These are phyloP conservation scores for Acronicta alni DNA, from an alignment of 2,888 invertebrate genomes.

Conservation along the genomic window DNA sequence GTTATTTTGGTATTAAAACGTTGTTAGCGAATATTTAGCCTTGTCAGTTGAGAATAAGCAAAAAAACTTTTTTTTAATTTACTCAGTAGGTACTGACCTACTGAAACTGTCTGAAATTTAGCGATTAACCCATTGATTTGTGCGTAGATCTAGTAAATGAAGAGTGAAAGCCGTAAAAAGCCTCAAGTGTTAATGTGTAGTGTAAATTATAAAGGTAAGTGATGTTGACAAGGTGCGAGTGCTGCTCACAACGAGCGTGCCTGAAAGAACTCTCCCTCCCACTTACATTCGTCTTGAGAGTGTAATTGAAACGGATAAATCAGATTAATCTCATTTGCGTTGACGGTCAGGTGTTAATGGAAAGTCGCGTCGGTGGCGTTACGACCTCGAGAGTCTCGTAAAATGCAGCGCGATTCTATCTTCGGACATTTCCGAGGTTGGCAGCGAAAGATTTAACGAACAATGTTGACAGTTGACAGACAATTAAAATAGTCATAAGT, in stretches of 20 bases:
- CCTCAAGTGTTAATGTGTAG: conserved; percentile 9
- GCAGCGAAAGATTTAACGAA: conserved; percentile 36
- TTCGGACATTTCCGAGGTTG: conserved; percentile 28
- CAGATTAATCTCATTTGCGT: conserved; percentile 82
- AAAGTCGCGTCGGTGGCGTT: conserved; percentile 65
- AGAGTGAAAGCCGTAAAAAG: conserved; percentile 18
- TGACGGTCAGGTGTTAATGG: conserved; percentile 81
- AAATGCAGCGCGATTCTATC: conserved; percentile 61
- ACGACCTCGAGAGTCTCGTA: conserved; percentile 66
- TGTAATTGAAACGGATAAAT: conserved; percentile 82
- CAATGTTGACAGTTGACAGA: conserved; percentile 39
- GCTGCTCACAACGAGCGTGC: conserved; percentile 24
- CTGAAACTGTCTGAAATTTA: conserved; percentile 15
- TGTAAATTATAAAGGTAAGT: conserved; percentile 71
- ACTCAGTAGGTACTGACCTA: too few species aligned
- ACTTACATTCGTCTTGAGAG: conserved; percentile 68
- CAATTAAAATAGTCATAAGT: conserved; percentile 41
- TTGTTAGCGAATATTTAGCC: conserved; percentile 51
- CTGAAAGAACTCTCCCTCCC: conserved; percentile 47
- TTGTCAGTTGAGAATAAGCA: conserved; percentile 20
- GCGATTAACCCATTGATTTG: conserved; percentile 36
- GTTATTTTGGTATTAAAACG: conserved; percentile 55
- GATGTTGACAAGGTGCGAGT: conserved; percentile 57
- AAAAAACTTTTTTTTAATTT: neutral
- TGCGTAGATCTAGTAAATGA: conserved; percentile 7